Conservation (phyloP, 2,888 invertebrate genomes). For the Augochlorella aurata region DNA sequence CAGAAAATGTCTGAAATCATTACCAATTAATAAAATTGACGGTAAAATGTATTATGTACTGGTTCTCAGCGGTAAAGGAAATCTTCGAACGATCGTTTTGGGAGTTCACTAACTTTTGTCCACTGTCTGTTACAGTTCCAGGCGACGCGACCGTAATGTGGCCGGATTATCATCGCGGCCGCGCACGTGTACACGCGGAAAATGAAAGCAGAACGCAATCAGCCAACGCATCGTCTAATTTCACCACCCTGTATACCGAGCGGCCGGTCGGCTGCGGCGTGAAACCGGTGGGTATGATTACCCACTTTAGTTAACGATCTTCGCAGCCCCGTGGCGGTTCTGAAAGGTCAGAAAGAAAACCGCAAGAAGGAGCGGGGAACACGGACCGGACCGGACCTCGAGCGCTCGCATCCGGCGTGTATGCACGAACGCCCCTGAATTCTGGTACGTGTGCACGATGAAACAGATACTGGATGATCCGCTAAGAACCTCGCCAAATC, state of each 20-base stretch:
- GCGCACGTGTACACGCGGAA: conserved; percentile 21
- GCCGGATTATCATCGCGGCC: conserved; percentile 18
- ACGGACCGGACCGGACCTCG: conserved; percentile 36
- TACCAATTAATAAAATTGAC: neutral
- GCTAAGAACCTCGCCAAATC: neutral
- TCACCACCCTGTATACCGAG: conserved; percentile 63
- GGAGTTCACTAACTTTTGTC: neutral
- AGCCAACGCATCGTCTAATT: conserved; percentile 48
- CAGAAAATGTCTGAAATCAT: neutral
- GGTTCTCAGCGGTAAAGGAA: neutral
- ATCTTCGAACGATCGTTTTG: neutral
- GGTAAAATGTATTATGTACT: too few species aligned
- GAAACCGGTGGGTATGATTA: conserved; percentile 79
- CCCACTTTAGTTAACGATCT: conserved; percentile 79
- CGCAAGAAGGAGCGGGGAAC: conserved; percentile 71
- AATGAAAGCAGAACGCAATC: conserved; percentile 15
- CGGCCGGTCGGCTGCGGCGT: conserved; percentile 70
- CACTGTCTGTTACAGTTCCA: neutral
- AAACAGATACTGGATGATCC: neutral
- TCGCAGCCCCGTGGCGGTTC: conserved; percentile 69
- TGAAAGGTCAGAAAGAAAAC: conserved; percentile 73
- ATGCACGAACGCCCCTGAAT: conserved; percentile 15
- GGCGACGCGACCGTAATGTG: neutral
- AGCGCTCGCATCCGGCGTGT: conserved; percentile 33
- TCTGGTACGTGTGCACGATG: conserved; percentile 3